phyloP scores from a whole-genome alignment of 2,797 vertebrate genomes.

The Antennarius maculatus region DNA sequence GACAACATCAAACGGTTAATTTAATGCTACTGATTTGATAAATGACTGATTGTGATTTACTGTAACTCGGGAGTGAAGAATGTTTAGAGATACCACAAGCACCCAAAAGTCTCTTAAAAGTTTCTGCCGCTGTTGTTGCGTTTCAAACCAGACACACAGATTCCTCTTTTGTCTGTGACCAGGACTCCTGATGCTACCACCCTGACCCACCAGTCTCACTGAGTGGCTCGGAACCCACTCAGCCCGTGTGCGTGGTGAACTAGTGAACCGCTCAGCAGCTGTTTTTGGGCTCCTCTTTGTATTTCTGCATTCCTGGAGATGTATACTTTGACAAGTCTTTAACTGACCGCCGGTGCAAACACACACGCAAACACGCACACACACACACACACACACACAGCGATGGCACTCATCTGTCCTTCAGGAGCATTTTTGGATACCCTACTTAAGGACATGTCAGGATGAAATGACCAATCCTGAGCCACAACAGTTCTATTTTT shows the following conservation, averaged over 20 bases:
- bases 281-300: conserved; percentile 42
- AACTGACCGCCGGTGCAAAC: conserved; percentile 11
- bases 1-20: not conserved
- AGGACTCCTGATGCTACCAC: conserved; percentile 5
- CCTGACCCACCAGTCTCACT: conserved; percentile 8
- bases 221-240: not conserved
- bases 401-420: not conserved
- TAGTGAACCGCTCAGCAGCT: conserved; percentile 51
- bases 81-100: too few relatives aligned
- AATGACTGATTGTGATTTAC: not conserved
- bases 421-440: not conserved
- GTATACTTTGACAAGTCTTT: conserved; percentile 22
- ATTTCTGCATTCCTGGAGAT: conserved; percentile 50
- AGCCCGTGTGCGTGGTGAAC: conserved; percentile 18
- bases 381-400: not conserved
- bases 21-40: conserved; percentile 1
- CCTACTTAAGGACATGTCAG: not conserved
- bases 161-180: conserved; percentile 32
- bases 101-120: not conserved
- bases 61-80: too few relatives aligned
- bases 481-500: not conserved
- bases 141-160: conserved; percentile 20
- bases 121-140: too few relatives aligned
- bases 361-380: conserved; percentile 8
- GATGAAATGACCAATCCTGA: not conserved